Evolutionary conservation across 2,113 vertebrate species (phyloP).

Genomic region (Toxotes chatareus): DNA sequence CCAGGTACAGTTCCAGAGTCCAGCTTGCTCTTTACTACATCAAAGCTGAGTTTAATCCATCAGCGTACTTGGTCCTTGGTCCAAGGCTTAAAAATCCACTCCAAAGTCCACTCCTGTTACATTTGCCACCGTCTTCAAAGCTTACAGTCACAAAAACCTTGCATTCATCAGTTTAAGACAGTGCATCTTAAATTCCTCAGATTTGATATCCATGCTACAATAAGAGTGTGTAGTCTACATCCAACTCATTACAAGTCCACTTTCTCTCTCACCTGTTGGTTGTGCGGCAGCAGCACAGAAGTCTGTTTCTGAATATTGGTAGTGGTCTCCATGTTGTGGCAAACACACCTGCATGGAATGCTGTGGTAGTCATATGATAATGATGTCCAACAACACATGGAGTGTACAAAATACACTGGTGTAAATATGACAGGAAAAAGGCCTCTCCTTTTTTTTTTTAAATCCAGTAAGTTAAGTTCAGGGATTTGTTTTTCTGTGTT

Average conservation of each 20-base stretch:
- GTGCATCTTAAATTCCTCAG: slow-evolving; percentile 34
- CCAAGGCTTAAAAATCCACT: slow-evolving; percentile 47
- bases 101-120: slow-evolving; percentile 23
- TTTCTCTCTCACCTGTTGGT: slow-evolving; percentile 2
- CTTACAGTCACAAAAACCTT: slow-evolving; percentile 26
- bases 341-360: slow-evolving; percentile 54
- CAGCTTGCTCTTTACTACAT: slow-evolving; percentile 49
- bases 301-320: slow-evolving; percentile 37
- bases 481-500: slow-evolving; percentile 12
- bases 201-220: slow-evolving; percentile 66
- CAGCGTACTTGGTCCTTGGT: slow-evolving; percentile 19
- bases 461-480: slow-evolving; percentile 54
- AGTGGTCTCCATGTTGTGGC: slow-evolving; percentile 36
- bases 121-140: slow-evolving; percentile 31
- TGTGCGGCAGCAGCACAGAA: slow-evolving; percentile 31
- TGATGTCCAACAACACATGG: slow-evolving; percentile 53
- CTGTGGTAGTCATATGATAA: slow-evolving; percentile 36
- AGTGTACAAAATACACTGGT: slow-evolving; percentile 51
- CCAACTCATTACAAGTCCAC: slow-evolving; percentile 29
- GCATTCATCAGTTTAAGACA: slow-evolving; percentile 29
- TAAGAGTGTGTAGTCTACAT: slow-evolving; percentile 52
- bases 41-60: slow-evolving; percentile 46
- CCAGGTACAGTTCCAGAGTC: slow-evolving; percentile 37
- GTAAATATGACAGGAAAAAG: slow-evolving; percentile 72
- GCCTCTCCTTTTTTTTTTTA: slow-evolving; percentile 64